Base-by-base conservation (phyloP, 2,888 invertebrate genomes). In the Tenthredo scrophulariae region DNA sequence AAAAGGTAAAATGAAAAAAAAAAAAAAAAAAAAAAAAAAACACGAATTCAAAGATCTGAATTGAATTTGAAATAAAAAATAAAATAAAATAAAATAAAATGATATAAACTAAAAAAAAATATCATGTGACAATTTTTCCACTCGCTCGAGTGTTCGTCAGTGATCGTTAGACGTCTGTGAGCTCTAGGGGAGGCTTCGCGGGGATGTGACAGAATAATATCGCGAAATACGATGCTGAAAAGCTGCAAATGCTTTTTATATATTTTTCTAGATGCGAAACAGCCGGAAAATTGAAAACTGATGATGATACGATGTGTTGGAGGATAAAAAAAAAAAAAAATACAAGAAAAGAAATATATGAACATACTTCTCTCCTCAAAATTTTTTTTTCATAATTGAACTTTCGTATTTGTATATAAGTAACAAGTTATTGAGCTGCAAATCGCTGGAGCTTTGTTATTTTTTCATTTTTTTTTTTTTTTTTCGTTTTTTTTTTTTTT, bases 121-220 rank as follows among this genome's bases (percentile, higher is more conserved):
- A 7, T 22, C 1, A 22, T 58, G 58, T 58, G 0, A 22, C 58
- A 58, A 46, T 54, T 54, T 7, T n/a, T n/a, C 7, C 54, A n/a
- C 7, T 54, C 54, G n/a, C 1, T 54, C 54, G 54, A 54, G 62
- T 26, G 62, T 62, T 29, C 10, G 29, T 62, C 62, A 22, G 26
- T 26, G 62, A 62, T 62, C 62, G 62, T 62, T 62, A 62, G 62
- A 29, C 26, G 62, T 62, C 62, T 62, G 26, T 26, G 62, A 62
- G 13, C 26, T 10, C 13, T 22, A 26, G 62, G 62, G 62, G 54
- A 54, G 54, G 13, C 54, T 62, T 62, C 62, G n/a, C 62, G 26
- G 62, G 10, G n/a, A 50, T 50, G n/a, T 50, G 50, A 50, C 50
- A 50, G 6, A 50, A 50, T 50, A 50, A 50, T 62, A 22, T 62